Percentiles rank a stretch among this genome's conserved stretches.
Conservation (phyloP, 2,113 vertebrate genomes). For the Struthidea cinerea region DNA sequence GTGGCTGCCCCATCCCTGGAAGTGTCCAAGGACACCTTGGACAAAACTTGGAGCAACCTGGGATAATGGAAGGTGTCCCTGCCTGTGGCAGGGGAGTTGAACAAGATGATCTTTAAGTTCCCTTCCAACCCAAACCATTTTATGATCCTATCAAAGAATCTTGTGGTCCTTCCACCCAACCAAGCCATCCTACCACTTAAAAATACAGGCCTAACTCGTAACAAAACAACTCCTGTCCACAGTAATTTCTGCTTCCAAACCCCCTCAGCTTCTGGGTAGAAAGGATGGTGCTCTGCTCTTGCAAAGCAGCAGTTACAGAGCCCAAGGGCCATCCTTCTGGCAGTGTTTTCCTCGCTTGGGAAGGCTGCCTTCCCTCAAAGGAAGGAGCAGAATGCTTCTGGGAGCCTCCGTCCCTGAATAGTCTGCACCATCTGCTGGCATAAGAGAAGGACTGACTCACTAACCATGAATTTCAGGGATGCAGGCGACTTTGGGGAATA, state of each 20-base stretch:
- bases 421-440: conserved; percentile 63
- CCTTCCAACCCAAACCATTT: background rate
- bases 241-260: background rate
- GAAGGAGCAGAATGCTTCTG: conserved; percentile 46
- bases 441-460: conserved; percentile 54
- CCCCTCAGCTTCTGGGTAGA: background rate
- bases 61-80: background rate
- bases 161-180: background rate
- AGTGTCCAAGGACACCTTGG: background rate
- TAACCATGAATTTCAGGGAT: conserved; percentile 30
- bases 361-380: conserved; percentile 39
- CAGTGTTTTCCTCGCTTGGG: background rate
- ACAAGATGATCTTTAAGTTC: background rate
- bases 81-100: background rate
- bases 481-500: conserved; percentile 25
- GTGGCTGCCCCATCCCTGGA: background rate
- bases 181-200: background rate
- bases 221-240: background rate
- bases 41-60: background rate
- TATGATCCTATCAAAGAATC: background rate
- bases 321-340: conserved; percentile 16
- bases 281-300: background rate
- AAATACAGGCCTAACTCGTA: background rate
- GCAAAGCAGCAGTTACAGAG: background rate
- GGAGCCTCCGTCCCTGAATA: conserved; percentile 52